Evolutionary conservation across 2,797 vertebrate species (phyloP).

Genomic region (Hozukius guyotensis): DNA sequence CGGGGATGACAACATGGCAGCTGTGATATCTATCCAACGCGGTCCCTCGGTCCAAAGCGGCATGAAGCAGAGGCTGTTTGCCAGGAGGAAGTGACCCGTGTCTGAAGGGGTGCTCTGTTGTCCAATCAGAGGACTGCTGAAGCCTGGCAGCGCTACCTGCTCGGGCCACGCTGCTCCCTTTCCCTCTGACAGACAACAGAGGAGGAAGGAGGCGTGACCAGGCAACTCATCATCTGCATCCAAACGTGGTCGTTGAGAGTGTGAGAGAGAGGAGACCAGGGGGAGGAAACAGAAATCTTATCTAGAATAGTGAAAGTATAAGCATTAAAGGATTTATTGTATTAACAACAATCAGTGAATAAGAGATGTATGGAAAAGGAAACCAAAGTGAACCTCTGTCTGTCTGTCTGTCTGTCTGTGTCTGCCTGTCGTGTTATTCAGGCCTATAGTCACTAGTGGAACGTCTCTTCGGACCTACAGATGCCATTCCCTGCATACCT

Average conservation of each 20-base stretch:
- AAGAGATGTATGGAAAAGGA: background rate
- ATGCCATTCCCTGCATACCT: conserved; percentile 56
- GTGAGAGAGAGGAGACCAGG: background rate
- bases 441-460: background rate
- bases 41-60: conserved; percentile 33
- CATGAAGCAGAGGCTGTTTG: conserved; percentile 57
- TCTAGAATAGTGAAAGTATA: background rate
- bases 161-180: conserved; percentile 23
- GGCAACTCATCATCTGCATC: conserved; percentile 39
- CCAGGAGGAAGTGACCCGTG: conserved; percentile 78
- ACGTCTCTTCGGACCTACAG: conserved; percentile 17
- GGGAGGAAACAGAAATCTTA: background rate
- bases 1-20: conserved; percentile 76
- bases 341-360: background rate
- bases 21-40: conserved; percentile 59
- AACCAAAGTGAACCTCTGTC: background rate
- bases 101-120: conserved; percentile 77
- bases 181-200: conserved; percentile 68
- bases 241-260: background rate
- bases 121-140: conserved; percentile 75
- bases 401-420: background rate
- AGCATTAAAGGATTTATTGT: background rate
- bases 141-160: conserved; percentile 71
- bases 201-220: conserved; percentile 41
- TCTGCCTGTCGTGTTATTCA: conserved; percentile 1